A percentile compares a stretch with the other conserved stretches of the same genome.
These are phyloP conservation scores for Melipona bicolor DNA, from an alignment of 2,888 invertebrate genomes.

Conservation along the genomic window DNA sequence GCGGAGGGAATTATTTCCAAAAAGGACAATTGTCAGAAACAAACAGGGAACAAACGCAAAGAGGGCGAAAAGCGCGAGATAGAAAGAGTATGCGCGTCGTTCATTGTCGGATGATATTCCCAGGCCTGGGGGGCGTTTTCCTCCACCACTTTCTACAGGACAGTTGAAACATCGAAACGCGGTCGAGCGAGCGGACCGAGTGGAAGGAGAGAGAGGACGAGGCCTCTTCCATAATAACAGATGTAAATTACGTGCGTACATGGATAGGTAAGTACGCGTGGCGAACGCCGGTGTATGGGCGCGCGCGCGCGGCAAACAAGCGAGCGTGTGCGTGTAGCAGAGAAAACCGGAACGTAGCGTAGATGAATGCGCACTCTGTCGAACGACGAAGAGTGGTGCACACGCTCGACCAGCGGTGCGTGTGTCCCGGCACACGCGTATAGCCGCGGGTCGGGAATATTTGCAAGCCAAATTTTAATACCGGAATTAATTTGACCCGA, in stretches of 20 bases:
- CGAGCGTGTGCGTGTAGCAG: conserved; percentile 51
- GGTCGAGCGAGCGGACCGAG: conserved; percentile 38
- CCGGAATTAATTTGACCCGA: conserved; percentile 84
- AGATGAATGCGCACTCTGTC: conserved; percentile 64
- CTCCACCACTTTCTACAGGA: conserved; percentile 58
- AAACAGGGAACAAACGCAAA: background rate
- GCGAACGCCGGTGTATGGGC: conserved; percentile 19
- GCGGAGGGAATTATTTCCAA: conserved; percentile 20
- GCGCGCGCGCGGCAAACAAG: background rate
- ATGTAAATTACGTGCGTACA: conserved; percentile 84
- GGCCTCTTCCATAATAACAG: conserved; percentile 81
- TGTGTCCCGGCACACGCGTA: conserved; percentile 66
- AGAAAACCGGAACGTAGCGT: conserved; percentile 47
- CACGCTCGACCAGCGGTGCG: conserved; percentile 45
- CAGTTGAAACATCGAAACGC: conserved; percentile 68
- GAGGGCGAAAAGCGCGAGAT: background rate
- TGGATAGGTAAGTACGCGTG: conserved; percentile 55
- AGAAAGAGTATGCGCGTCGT: conserved; percentile 12
- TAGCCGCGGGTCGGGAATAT: conserved; percentile 83
- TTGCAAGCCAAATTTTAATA: conserved; percentile 85
- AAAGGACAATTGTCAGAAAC: background rate
- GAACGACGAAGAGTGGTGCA: conserved; percentile 62
- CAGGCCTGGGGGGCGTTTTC: conserved; percentile 49
- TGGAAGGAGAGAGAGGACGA: conserved; percentile 60
- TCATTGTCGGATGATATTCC: conserved; percentile 50